Base-by-base conservation (phyloP, 2,888 invertebrate species). In the Acholoe squamosa region DNA sequence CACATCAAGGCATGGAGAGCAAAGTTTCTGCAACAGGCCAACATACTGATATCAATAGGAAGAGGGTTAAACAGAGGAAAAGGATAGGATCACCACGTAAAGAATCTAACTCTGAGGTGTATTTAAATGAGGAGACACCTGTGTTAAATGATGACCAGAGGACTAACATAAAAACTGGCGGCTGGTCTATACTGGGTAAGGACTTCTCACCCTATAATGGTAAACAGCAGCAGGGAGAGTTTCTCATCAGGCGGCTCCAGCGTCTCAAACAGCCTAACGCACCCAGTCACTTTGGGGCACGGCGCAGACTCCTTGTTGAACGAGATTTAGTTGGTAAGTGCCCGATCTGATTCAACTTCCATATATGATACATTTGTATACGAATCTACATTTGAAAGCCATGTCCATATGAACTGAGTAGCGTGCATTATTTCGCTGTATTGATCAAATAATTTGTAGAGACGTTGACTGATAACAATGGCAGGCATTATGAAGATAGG, bases 321-420 rank as follows among this genome's bases (percentile, higher is more conserved):
- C 89, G 77, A 34, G n/a, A 54, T 31, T 34, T 91, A 28, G 31
- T 51, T 0, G 91, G 91, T 91, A 77, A 89, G 86, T 22, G 33
- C 12, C 90, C n/a, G n/a, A n/a, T n/a, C n/a, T n/a, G n/a, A n/a
- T n/a, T n/a, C n/a, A n/a, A n/a, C n/a, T n/a, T n/a, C n/a, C n/a
- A n/a, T n/a, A n/a, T n/a, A n/a, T n/a, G n/a, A n/a, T n/a, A n/a
- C n/a, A n/a, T n/a, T n/a, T n/a, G 10, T 61, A 12, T 43, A 10
- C 10, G 43, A 43, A 43, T 43, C 43, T 43, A 43, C 43, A 43
- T 3, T 43, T 43, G 43, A 43, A 7, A 43, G 43, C 3, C 3
- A 43, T 43, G 43, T 43, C 5, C 43, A 43, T 43, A 10, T 10
- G 3, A 43, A 43, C 43, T 10, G 43, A 43, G n/a, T 43, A 7